Base-by-base conservation (phyloP, 2,888 invertebrate species). In the Cryptus viduatorius region DNA sequence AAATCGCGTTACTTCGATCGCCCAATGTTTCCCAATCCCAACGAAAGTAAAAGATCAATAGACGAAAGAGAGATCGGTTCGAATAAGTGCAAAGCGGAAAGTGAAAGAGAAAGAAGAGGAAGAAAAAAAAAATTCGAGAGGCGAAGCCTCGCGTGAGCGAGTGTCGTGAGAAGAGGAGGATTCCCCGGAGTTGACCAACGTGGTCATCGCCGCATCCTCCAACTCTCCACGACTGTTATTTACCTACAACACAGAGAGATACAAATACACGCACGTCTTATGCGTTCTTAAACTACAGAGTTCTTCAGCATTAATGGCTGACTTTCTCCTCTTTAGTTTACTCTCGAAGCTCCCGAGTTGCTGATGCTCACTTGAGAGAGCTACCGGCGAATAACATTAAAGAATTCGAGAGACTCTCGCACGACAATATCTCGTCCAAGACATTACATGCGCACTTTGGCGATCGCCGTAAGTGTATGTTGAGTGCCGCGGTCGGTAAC, bases 301-400 rank as follows among this genome's bases (percentile, higher is more conserved):
- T 79, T 82, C 86, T 80, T 76, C 65, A 64, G 73, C 77, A 87
- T 88, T 90, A 88, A 89, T 86, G 86, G 71, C 79, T 82, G 84
- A 89, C 90, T 88, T 89, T 89, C 89, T 86, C 89, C 86, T 88
- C 85, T 85, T 87, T 83, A 87, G 82, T 85, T 87, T 86, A 79
- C 80, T 67, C 79, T 68, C 77, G 76, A 86, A 82, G 69, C 76
- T 80, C 73, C 61, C 73, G 76, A 68, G 78, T 78, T 83, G 48
- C 71, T 73, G 48, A 65, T 72, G 53, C 78, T 61, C 71, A 65
- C 72, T 76, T 61, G 69, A 53, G 72, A 80, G 48, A 48, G 19
- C 42, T 68, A 44, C 42, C 37, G 65, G n/a, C 42, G 24, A 44
- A 61, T 16, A 59, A 37, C 31, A 7, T 44, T 53, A 37, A 37